Evolutionary conservation across 2,113 vertebrate genomes (phyloP).

Genomic region (Siniperca knerii): DNA sequence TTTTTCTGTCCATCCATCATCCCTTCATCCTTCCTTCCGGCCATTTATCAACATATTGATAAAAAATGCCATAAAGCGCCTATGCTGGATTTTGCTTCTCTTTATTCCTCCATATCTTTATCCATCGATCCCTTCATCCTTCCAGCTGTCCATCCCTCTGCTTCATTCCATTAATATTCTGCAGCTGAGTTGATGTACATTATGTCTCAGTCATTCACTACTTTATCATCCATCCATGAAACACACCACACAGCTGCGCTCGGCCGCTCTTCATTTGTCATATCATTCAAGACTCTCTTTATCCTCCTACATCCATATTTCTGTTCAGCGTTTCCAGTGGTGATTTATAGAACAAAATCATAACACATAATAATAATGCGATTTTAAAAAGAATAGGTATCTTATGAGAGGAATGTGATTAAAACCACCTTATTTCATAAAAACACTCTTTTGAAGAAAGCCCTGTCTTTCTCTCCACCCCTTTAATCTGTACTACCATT

Average conservation of each 20-base stretch:
- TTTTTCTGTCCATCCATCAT: conserved; percentile 37
- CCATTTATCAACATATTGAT: conserved; percentile 58
- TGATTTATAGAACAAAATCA: not conserved
- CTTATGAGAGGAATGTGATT: not conserved
- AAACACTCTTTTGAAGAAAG: not conserved
- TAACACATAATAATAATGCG: not conserved
- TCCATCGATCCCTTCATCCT: conserved; percentile 31
- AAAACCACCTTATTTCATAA: not conserved
- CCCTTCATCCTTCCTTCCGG: conserved; percentile 34
- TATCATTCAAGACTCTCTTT: conserved; percentile 38
- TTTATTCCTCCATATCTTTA: conserved; percentile 38
- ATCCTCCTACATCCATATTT: conserved; percentile 24
- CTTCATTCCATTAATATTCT: conserved; percentile 24
- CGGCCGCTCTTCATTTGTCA: conserved; percentile 46
- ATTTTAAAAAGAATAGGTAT: not conserved
- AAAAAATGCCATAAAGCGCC: conserved; percentile 28
- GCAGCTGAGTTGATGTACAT: not conserved
- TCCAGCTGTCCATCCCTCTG: conserved; percentile 10
- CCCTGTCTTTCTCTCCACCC: not conserved
- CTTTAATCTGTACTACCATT: not conserved
- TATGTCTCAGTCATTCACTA: conserved; percentile 44
- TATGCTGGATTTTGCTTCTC: not conserved
- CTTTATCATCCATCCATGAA: conserved; percentile 28
- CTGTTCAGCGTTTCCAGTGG: not conserved
- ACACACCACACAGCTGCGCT: conserved; percentile 15